Evolutionary conservation across 2,113 vertebrate species (phyloP), one percentile per base, ranked within the genome.

Genomic region (Otis tarda): DNA sequence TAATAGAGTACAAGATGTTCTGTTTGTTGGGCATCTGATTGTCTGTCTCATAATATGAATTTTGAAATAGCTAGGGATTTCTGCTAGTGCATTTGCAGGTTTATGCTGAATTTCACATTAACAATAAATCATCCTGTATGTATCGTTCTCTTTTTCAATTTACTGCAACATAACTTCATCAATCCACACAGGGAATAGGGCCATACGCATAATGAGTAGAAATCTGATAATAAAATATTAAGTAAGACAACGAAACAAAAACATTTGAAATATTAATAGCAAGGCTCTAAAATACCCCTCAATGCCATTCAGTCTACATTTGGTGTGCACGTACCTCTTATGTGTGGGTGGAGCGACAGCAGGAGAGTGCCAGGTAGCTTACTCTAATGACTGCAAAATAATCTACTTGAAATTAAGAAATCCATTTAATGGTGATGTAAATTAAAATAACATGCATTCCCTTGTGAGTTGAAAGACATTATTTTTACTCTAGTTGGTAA

Each of bases 1-100:
- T 97, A 97, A 98, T 97, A 96, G 95, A 97, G 87, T 94, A 98
- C 97, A 97, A 95, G 92, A 95, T 89, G 77, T 89, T 94, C 93
- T 96, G 94, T 95, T 97, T 97, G 96, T 91, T 97, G 97, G 95
- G 86, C 94, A 97, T 97, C 96, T 97, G 94, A 97, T 96, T 98
- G 95, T 97, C 95, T 97, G 87, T 90, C 96, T 98, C 97, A 65
- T 96, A 97, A 97, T 96, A 96, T 70, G 97, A 97, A 97, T 98
- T 97, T 94, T 97, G 95, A 97, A 98, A 97, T 96, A 97, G 94
- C 96, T 97, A 89, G 94, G 94, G 96, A 98, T 96, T 98, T 95
- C 88, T 93, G 89, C 83, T 86, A n/a, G 82, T 96, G 69, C 77
- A 90, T 94, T 97, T 95, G 94, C 89, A 89, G 87, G 94, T 97